Conservation (phyloP, 2,797 vertebrate species). For the Ambastaia sidthimunki region DNA sequence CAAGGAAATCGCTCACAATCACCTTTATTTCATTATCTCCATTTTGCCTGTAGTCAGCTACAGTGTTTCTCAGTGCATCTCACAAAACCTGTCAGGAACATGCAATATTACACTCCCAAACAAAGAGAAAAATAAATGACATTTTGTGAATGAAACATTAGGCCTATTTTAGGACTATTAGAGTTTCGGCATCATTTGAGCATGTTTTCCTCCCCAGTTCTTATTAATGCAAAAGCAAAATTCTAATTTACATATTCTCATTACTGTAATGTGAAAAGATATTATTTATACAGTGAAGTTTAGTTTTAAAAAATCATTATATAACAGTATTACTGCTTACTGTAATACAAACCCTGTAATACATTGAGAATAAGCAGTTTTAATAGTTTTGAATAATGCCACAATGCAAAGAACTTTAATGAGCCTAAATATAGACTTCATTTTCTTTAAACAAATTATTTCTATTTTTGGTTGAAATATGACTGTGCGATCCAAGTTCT, state of each 20-base stretch:
- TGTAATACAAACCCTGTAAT: neutral
- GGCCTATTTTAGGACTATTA: neutral
- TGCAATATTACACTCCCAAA: neutral
- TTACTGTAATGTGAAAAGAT: neutral
- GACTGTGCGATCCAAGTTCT: neutral
- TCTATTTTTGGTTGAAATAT: neutral
- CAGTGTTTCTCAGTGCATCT: neutral
- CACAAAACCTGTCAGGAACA: too few species aligned
- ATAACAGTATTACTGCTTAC: neutral
- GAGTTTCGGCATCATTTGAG: neutral
- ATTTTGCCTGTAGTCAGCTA: neutral
- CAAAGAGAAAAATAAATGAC: neutral
- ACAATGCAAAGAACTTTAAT: neutral
- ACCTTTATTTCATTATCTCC: neutral
- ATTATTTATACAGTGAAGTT: neutral
- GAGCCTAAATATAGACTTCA: neutral
- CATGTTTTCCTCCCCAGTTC: neutral
- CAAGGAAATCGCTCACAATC: neutral
- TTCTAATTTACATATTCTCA: neutral
- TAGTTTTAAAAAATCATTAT: neutral
- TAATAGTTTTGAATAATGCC: neutral
- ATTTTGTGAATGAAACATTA: neutral
- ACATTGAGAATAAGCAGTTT: neutral
- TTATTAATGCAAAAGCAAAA: neutral
- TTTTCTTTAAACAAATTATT: neutral